Base-by-base conservation (phyloP, 2,797 vertebrate species). In the Eulemur coronatus region DNA sequence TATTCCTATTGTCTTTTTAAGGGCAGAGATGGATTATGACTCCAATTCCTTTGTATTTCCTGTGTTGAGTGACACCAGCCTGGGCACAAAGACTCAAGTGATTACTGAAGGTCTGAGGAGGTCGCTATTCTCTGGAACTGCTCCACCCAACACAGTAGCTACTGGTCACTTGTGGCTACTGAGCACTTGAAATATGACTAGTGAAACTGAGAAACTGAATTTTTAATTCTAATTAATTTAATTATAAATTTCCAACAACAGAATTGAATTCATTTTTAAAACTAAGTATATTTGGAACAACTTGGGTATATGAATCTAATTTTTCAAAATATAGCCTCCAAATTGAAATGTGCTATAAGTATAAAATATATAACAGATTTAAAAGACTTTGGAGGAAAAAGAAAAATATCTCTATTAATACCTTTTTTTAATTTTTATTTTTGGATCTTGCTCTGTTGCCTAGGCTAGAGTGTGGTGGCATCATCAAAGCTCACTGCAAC, bases 201-300 rank as follows among this genome's bases (percentile, higher is more conserved):
- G 24, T 92, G 46, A 70, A 89, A 78, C 26, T 20, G 26, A 94
- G 28, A 65, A 46, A 57, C n/a, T 72, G 15, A 75, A 75, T 80
- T 46, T 75, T 75, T 11, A 46, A 76, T 80, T 73, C 89, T 75
- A 86, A 84, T 72, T 72, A 81, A 72, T 73, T 94, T 87, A 88
- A 91, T 78, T 72, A 65, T 65, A 65, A 65, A n/a, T 65, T 70
- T 41, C 41, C 30, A 65, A 18, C 24, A 59, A 59, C 38, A 28
- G 8, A 73, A 59, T 46, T 22, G 12, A 59, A 87, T 57, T 72
- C 55, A 48, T 75, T 61, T 75, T 91, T 50, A 52, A 63, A 96
- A 69, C 10, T 33, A 84, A 59, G 30, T 75, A 88, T 89, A 48
- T 89, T 91, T 80, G 7, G 38, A 57, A 84, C 46, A 72, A 63